Evolutionary conservation across 1,140 invertebrate species (phyloP), one percentile per base, ranked within the genome.

Genomic region (Musca vetustissima): DNA sequence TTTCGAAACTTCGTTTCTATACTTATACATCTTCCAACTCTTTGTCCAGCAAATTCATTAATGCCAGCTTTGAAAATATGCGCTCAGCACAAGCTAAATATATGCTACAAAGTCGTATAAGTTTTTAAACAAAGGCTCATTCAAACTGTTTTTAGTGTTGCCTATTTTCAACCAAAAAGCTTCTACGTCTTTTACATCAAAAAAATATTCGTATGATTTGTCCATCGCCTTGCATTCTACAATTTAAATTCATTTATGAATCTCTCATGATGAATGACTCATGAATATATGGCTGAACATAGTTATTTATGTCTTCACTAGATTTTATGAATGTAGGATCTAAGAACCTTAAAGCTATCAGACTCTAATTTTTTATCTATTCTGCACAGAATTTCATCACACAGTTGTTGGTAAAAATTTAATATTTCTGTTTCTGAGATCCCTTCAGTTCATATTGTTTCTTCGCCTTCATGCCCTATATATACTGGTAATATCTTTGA

Each of bases 101-200:
- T 52, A 52, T 11, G 15, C 21, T 17, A 52, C 49, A 52, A 52
- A 52, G 17, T 52, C 49, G n/a, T 52, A 52, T 52, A 52, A 52
- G 21, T 52, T 52, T 19, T 1, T 9, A 52, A 19, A 52, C n/a
- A 52, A 52, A 17, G 17, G 3, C 17, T 52, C 11, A 52, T 52
- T 52, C 17, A 52, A 9, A n/a, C 49, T 52, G 49, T 17, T 52
- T 52, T 52, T 52, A 19, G 21, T 19, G 9, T 19, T 52, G n/a
- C n/a, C n/a, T n/a, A n/a, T n/a, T n/a, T n/a, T n/a, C n/a, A n/a
- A n/a, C n/a, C n/a, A n/a, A n/a, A n/a, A n/a, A n/a, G n/a, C n/a
- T n/a, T n/a, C n/a, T n/a, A n/a, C n/a, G n/a, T n/a, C n/a, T n/a
- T n/a, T n/a, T n/a, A n/a, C n/a, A n/a, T n/a, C n/a, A n/a, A n/a